Percentiles rank a stretch among this genome's conserved stretches.
These are phyloP conservation scores for Condylura cristata DNA, from an alignment of 2,113 vertebrate species.

Conservation along the genomic window DNA sequence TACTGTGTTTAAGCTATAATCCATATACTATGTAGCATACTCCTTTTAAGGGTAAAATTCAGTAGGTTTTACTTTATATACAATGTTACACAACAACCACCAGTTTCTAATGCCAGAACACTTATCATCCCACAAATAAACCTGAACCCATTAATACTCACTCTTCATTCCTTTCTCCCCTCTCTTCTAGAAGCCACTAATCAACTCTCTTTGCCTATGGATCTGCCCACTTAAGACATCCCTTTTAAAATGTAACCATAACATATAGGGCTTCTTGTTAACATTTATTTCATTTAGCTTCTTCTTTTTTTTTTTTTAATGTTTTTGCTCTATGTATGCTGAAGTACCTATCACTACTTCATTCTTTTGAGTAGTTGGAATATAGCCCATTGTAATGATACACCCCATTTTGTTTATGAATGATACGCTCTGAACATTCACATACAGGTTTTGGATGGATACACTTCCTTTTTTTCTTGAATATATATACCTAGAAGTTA, in stretches of 20 bases:
- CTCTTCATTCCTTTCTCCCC: not conserved
- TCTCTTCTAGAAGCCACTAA: not conserved
- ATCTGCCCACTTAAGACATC: not conserved
- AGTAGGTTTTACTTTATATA: not conserved
- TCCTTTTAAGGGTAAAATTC: not conserved
- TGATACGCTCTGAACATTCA: not conserved
- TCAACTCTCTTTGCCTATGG: not conserved
- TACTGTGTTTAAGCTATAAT: not conserved
- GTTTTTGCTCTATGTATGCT: not conserved
- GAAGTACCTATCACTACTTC: not conserved
- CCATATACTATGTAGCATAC: not conserved
- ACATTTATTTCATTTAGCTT: not conserved
- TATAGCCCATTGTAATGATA: not conserved
- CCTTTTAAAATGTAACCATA: not conserved
- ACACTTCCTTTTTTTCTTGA: not conserved
- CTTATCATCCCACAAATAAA: not conserved
- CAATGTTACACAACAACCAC: not conserved
- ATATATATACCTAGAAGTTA: not conserved
- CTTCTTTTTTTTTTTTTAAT: not conserved
- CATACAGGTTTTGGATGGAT: not conserved
- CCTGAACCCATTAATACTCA: not conserved
- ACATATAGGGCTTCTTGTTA: not conserved
- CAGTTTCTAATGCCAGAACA: not conserved
- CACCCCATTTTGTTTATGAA: not conserved
- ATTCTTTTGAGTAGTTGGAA: not conserved